These are phyloP conservation scores for Xestia ashworthii DNA, from an alignment of 2,888 invertebrate species.

Conservation along the genomic window DNA sequence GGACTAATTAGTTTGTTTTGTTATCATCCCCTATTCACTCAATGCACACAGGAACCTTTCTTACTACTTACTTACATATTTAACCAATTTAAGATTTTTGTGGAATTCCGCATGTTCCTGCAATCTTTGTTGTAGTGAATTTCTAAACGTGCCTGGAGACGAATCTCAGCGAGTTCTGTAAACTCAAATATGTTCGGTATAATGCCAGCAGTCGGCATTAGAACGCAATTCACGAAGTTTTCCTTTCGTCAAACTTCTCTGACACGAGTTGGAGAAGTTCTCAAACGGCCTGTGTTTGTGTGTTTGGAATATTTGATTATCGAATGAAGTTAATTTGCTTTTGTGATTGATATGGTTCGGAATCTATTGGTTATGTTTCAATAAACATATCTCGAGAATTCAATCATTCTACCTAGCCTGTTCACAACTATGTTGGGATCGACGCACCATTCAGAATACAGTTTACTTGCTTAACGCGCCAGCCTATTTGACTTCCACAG, in stretches of 20 bases:
- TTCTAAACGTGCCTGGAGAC: slow-evolving; percentile 47
- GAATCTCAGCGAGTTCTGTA: slow-evolving; percentile 46
- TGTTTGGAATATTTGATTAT: slow-evolving; percentile 29
- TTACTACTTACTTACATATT: neutral
- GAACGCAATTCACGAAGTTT: slow-evolving; percentile 50
- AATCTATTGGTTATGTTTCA: neutral
- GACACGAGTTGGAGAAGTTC: slow-evolving; percentile 47
- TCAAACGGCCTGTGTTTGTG: slow-evolving; percentile 30
- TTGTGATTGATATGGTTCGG: neutral
- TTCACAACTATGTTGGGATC: neutral
- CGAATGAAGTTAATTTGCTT: slow-evolving; percentile 28
- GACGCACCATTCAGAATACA: no score
- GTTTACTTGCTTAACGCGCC: no score
- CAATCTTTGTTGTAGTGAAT: slow-evolving; percentile 56
- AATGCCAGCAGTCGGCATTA: slow-evolving; percentile 39
- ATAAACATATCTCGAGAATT: neutral
- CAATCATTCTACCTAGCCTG: neutral
- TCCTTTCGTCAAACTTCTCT: slow-evolving; percentile 35
- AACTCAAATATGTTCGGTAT: slow-evolving; percentile 63
- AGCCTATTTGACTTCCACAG: neutral
- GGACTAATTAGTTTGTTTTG: no score
- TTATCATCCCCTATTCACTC: no score
- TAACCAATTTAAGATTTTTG: slow-evolving; percentile 23
- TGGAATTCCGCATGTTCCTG: slow-evolving; percentile 27
- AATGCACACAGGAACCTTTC: neutral